Conservation (phyloP, 2,113 vertebrate species). For the Myrmecobius fasciatus region DNA sequence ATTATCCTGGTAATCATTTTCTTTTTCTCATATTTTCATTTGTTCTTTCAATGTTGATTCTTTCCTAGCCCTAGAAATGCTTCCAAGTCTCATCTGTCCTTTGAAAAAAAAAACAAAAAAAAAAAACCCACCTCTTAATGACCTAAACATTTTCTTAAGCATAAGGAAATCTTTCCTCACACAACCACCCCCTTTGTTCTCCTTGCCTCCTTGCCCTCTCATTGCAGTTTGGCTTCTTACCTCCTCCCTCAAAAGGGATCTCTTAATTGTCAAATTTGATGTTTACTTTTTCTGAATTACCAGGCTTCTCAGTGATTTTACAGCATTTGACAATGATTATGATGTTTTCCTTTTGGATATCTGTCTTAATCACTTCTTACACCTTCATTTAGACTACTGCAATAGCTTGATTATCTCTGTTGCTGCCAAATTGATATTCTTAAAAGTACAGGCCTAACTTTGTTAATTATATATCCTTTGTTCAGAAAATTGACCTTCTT, state of each 20-base stretch:
- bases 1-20: not conserved
- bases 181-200: not conserved
- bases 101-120: too few relatives aligned
- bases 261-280: not conserved
- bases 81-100: not conserved
- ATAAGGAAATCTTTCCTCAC: not conserved
- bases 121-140: not conserved
- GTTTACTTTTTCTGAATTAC: not conserved
- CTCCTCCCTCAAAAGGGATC: not conserved
- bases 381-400: not conserved
- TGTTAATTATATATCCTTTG: not conserved
- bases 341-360: not conserved
- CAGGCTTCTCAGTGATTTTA: not conserved
- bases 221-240: not conserved
- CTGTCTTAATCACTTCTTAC: not conserved
- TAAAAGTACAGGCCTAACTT: not conserved
- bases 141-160: not conserved
- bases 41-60: not conserved
- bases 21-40: not conserved
- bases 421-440: not conserved
- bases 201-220: not conserved
- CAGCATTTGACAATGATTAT: not conserved
- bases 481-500: not conserved
- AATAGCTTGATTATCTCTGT: too few relatives aligned
- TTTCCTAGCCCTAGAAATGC: not conserved